A percentile compares a stretch with the other conserved stretches of the same genome.
Evolutionary conservation across 2,113 vertebrate genomes (phyloP).

Genomic region (Ciconia stormi): DNA sequence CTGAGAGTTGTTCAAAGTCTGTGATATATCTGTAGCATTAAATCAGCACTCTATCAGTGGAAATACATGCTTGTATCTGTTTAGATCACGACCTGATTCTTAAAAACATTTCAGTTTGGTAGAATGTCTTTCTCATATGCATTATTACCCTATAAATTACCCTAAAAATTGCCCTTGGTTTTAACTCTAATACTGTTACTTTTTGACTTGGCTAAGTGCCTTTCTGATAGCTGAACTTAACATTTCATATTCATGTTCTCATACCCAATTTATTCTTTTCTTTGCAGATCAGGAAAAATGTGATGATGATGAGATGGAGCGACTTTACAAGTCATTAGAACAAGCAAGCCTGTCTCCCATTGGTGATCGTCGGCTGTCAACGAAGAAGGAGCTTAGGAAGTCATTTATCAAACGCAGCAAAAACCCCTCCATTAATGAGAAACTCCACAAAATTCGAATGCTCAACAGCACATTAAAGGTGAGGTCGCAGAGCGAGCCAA

Average conservation of each 20-base stretch:
- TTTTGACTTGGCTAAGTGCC: neutral
- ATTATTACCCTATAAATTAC: neutral
- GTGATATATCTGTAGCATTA: neutral
- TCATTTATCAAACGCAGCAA: slow-evolving; percentile 95
- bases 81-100: neutral
- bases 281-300: slow-evolving; percentile 69
- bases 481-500: neutral
- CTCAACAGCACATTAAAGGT: slow-evolving; percentile 98
- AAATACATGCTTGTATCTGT: neutral
- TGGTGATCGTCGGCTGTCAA: slow-evolving; percentile 89
- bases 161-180: neutral
- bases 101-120: neutral
- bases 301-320: slow-evolving; percentile 91
- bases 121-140: neutral
- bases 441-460: slow-evolving; percentile 89
- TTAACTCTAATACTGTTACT: neutral
- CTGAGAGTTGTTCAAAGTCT: neutral
- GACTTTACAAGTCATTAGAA: slow-evolving; percentile 91
- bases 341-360: slow-evolving; percentile 92
- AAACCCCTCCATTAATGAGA: slow-evolving; percentile 91
- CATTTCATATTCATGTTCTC: neutral
- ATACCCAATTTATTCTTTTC: neutral
- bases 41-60: neutral
- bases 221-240: neutral
- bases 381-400: slow-evolving; percentile 90